These are phyloP conservation scores for Automeris io DNA, from an alignment of 2,888 invertebrate genomes.

Conservation along the genomic window DNA sequence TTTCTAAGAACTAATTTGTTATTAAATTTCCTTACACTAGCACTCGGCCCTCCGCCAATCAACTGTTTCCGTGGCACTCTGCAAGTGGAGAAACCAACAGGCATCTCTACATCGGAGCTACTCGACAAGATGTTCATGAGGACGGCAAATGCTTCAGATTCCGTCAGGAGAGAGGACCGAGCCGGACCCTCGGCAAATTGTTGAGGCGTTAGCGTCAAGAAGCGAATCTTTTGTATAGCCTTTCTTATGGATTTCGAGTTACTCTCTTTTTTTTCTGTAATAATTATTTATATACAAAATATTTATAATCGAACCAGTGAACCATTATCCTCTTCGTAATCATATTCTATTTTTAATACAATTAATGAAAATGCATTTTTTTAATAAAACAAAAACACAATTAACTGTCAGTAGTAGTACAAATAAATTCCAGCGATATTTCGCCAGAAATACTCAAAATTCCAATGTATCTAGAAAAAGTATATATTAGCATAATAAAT, in stretches of 20 bases:
- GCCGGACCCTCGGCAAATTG: constrained; percentile 91
- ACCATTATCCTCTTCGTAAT: no score
- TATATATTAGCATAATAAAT: neutral
- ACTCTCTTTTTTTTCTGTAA: constrained; percentile 4
- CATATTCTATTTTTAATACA: no score
- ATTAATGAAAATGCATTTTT: no score
- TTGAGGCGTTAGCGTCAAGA: constrained; percentile 86
- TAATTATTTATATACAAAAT: no score
- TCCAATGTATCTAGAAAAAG: no score
- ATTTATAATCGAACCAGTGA: no score
- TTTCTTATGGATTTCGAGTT: constrained; percentile 72
- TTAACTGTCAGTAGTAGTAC: no score
- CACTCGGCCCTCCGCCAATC: constrained; percentile 42
- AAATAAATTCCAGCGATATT: no score
- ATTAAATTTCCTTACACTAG: constrained; percentile 29
- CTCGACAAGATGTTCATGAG: constrained; percentile 89
- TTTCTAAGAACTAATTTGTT: neutral
- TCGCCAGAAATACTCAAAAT: no score
- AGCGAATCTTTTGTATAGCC: constrained; percentile 86
- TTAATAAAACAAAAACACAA: no score
- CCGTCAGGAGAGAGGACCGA: constrained; percentile 82
- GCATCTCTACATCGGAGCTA: constrained; percentile 82
- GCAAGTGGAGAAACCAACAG: constrained; percentile 82
- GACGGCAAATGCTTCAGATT: constrained; percentile 87
- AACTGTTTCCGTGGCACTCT: constrained; percentile 63